phyloP scores from a whole-genome alignment of 2,888 invertebrate genomes.

The Aromia moschata region DNA sequence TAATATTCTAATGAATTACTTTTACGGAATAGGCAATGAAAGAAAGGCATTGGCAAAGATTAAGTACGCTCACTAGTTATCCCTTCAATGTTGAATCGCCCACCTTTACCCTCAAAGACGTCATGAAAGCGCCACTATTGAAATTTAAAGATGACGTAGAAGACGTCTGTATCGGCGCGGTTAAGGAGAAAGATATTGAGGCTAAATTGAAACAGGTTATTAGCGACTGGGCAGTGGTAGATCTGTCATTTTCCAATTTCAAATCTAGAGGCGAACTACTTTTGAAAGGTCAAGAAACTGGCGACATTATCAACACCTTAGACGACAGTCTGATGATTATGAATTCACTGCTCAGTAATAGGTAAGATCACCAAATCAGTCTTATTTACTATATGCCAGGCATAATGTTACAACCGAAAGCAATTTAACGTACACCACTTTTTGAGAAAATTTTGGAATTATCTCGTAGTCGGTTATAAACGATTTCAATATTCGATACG shows the following conservation, averaged over 20 bases:
- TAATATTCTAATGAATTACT: no score
- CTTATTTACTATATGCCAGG: no score
- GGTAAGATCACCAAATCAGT: no score
- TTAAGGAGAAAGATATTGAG: slow-evolving; percentile 91
- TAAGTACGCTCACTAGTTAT: slow-evolving; percentile 69
- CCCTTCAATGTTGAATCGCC: slow-evolving; percentile 82
- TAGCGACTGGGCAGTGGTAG: slow-evolving; percentile 80
- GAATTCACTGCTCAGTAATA: slow-evolving; percentile 84
- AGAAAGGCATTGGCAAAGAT: slow-evolving; percentile 65
- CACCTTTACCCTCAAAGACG: slow-evolving; percentile 79
- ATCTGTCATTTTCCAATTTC: slow-evolving; percentile 76
- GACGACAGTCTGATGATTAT: slow-evolving; percentile 90
- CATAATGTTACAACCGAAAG: no score
- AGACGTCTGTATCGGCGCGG: slow-evolving; percentile 90
- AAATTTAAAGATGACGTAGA: slow-evolving; percentile 88
- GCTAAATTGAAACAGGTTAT: slow-evolving; percentile 84
- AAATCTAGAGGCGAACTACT: slow-evolving; percentile 85
- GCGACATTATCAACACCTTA: slow-evolving; percentile 78
- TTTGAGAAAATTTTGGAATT: no score
- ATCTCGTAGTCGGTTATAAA: no score
- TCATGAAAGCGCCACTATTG: slow-evolving; percentile 86
- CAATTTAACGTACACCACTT: no score
- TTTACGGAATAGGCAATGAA: slow-evolving; percentile 65
- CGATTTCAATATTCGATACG: no score
- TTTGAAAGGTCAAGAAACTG: slow-evolving; percentile 78